Evolutionary conservation across 2,888 invertebrate species (phyloP).

Genomic region (Ornithoptera alexandrae): DNA sequence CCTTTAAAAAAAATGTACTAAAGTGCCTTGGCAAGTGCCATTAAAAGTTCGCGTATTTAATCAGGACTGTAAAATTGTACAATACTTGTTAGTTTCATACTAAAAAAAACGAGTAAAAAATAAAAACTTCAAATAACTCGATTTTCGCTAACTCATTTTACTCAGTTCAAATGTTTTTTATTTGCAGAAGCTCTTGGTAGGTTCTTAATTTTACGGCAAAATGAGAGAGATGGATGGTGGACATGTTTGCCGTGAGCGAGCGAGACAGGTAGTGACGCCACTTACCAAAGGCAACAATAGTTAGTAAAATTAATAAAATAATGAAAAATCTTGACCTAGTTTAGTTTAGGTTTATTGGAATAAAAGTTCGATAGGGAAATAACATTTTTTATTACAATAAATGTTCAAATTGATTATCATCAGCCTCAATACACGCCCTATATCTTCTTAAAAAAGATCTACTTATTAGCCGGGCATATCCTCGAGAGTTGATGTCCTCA

Average conservation of each 20-base stretch:
- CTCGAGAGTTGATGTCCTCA: background rate
- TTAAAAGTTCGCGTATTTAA: constrained; percentile 5
- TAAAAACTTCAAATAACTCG: constrained; percentile 1
- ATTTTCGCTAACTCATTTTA: constrained; percentile 3
- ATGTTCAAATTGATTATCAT: too few relatives aligned
- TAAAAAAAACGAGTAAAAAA: constrained; percentile 5
- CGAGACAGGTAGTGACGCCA: too few relatives aligned
- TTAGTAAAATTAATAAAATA: too few relatives aligned
- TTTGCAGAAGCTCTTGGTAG: background rate
- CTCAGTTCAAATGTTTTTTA: constrained; percentile 6
- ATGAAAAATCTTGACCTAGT: too few relatives aligned
- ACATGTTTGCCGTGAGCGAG: background rate
- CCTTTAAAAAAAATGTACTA: too few relatives aligned
- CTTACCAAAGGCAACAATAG: too few relatives aligned
- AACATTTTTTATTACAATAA: too few relatives aligned
- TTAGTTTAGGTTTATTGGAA: too few relatives aligned
- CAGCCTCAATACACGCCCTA: too few relatives aligned
- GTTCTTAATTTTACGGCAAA: too few relatives aligned
- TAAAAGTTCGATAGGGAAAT: too few relatives aligned
- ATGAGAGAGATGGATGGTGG: constrained; percentile 3
- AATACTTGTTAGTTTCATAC: background rate
- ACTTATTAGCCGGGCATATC: constrained; percentile 21
- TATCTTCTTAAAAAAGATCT: background rate
- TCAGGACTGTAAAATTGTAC: constrained; percentile 10
- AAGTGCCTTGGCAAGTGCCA: too few relatives aligned